Conservation (phyloP, 1,140 invertebrate genomes). For the Ips typographus region DNA sequence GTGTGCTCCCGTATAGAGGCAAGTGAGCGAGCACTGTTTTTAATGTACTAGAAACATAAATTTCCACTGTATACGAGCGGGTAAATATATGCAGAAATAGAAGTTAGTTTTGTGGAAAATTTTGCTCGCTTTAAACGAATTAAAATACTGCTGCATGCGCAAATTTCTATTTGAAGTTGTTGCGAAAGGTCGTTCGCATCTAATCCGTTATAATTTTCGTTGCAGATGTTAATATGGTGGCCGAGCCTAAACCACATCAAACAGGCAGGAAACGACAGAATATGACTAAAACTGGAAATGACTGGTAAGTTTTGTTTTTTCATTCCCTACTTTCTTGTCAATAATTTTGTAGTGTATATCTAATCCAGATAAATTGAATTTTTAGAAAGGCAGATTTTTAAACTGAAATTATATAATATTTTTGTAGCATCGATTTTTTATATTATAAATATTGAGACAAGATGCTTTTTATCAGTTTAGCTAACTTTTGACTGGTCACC, state of each 20-base stretch:
- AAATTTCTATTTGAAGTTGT: constrained; percentile 10
- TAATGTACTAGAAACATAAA: constrained; percentile 26
- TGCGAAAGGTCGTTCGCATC: neutral
- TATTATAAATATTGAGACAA: too few relatives aligned
- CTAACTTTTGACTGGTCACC: too few relatives aligned
- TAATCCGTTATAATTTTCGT: constrained; percentile 38
- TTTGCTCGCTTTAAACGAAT: constrained; percentile 6
- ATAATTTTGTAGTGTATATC: too few relatives aligned
- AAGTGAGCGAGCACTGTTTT: constrained; percentile 25
- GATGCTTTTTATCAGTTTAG: too few relatives aligned
- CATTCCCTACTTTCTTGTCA: neutral
- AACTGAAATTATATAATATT: too few relatives aligned
- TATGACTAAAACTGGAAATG: constrained; percentile 76
- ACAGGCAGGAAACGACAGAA: constrained; percentile 78
- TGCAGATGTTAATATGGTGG: constrained; percentile 81
- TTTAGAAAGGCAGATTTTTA: too few relatives aligned
- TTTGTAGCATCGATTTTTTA: too few relatives aligned
- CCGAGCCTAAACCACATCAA: constrained; percentile 80
- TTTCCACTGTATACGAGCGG: constrained; percentile 12
- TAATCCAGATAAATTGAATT: too few relatives aligned
- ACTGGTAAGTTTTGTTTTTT: constrained; percentile 63
- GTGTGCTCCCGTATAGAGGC: constrained; percentile 10
- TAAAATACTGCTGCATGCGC: neutral
- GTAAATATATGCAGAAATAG: constrained; percentile 16
- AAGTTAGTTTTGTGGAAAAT: constrained; percentile 20